These are phyloP conservation scores for Scolopax rusticola DNA, from an alignment of 2,797 vertebrate genomes.

Conservation along the genomic window DNA sequence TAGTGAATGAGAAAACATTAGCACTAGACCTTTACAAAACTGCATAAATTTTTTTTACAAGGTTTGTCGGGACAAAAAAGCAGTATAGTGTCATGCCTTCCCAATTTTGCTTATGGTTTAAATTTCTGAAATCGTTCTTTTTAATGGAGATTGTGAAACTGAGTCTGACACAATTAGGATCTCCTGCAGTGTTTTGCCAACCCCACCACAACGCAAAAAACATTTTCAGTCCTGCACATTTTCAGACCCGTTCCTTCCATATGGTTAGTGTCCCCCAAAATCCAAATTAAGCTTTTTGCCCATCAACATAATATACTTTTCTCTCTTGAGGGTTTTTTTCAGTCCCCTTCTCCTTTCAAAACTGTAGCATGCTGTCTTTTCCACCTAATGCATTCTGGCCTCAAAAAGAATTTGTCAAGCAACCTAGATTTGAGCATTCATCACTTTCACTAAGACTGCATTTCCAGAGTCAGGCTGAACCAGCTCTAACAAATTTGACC, in stretches of 20 bases:
- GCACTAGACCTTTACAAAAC: background rate
- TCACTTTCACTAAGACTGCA: background rate
- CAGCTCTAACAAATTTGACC: background rate
- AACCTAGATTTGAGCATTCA: background rate
- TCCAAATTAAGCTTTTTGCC: background rate
- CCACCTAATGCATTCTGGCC: background rate
- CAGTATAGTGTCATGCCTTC: background rate
- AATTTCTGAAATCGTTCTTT: background rate
- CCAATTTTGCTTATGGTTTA: background rate
- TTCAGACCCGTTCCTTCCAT: background rate
- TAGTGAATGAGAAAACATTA: background rate
- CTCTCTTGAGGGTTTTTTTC: background rate
- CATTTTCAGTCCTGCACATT: background rate
- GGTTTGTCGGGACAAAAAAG: background rate
- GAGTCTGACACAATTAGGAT: background rate
- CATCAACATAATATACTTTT: background rate
- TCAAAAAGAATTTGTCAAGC: background rate
- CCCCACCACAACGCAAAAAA: accelerated
- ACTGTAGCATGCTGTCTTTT: background rate
- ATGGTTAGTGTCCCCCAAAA: background rate
- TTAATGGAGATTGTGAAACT: background rate
- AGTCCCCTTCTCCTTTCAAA: background rate
- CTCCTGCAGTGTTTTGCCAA: background rate
- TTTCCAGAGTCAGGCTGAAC: background rate
- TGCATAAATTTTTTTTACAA: background rate